phyloP scores from a whole-genome alignment of 2,888 invertebrate genomes.

The Meteorus colon region DNA sequence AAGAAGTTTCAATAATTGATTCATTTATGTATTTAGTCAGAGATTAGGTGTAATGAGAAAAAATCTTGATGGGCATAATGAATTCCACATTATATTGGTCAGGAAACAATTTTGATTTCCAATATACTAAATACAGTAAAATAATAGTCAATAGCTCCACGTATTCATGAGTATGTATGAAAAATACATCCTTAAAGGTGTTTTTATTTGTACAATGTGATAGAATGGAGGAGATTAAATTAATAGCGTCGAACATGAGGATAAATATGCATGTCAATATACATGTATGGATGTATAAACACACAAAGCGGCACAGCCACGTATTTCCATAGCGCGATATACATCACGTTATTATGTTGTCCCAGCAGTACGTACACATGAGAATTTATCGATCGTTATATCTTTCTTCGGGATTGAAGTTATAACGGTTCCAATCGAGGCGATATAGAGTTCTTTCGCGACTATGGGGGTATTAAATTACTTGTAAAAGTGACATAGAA shows the following conservation, averaged over 20 bases:
- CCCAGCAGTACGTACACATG: slow-evolving; percentile 34
- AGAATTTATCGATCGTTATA: slow-evolving; percentile 50
- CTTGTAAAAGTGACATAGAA: slow-evolving; percentile 29
- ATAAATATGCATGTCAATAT: slow-evolving; percentile 30
- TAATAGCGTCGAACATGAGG: slow-evolving; percentile 20
- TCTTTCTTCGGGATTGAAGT: slow-evolving; percentile 41
- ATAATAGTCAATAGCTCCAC: neutral
- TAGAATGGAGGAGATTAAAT: slow-evolving; percentile 18
- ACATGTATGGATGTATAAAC: neutral
- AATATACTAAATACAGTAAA: neutral
- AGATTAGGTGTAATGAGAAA: no score
- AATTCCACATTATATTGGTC: no score
- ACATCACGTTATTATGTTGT: slow-evolving; percentile 50
- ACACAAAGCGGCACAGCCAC: slow-evolving; percentile 14
- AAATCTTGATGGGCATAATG: no score
- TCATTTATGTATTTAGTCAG: neutral
- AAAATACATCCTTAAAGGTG: neutral
- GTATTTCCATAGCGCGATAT: slow-evolving; percentile 44
- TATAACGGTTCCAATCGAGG: slow-evolving; percentile 38
- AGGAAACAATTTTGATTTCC: no score
- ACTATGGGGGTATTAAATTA: slow-evolving; percentile 44
- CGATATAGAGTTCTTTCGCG: slow-evolving; percentile 39
- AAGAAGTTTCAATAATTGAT: neutral
- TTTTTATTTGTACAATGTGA: slow-evolving; percentile 8
- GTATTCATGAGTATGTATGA: neutral